Base-by-base conservation (phyloP, 2,888 invertebrate species). In the Diarsia rubi region DNA sequence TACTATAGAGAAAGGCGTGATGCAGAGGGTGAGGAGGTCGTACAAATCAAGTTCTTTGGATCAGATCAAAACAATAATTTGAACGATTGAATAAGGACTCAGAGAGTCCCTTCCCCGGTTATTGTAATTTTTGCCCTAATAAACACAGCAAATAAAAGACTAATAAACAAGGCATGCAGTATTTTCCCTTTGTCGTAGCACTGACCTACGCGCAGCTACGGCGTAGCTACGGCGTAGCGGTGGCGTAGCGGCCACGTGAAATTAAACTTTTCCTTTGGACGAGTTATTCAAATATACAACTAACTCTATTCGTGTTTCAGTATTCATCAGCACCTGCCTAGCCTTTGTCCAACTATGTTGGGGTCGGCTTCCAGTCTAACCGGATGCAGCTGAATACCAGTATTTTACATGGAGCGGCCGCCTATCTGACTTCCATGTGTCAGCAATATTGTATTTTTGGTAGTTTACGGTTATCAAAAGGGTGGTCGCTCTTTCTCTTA, bases 161-260 rank as follows among this genome's bases (percentile, higher is more conserved):
- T 4, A 31, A n/a, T 31, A 62, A n/a, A 37, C 14, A 47, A 37
- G 2, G 12, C 19, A 21, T 54, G 14, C 24, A 3, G 5, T 44
- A 11, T 24, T 37, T 54, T 19, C 16, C 5, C 12, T n/a, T 73
- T 42, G 0, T 31, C 60, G 67, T 69, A 76, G 59, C 52, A 49
- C 27, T 3, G 9, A 9, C 0, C 66, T 64, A 70, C 79, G 65
- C 44, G 21, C 24, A 24, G 71, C 78, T 77, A 78, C 72, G 66
- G 27, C 72, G 72, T 78, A 78, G 66, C 65, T 0, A 62, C 6
- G 37, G 5, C 37, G 37, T 8, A 24, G 71, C 77, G 63, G 72
- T 66, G 62, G n/a, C 72, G 72, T 78, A 78, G 62, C 71, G 1
- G 67, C 62, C 76, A 60, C 76, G 52, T 37, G 8, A 3, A 2